Conservation (phyloP, 2,113 vertebrate species). For the Hippoglossus stenolepis region DNA sequence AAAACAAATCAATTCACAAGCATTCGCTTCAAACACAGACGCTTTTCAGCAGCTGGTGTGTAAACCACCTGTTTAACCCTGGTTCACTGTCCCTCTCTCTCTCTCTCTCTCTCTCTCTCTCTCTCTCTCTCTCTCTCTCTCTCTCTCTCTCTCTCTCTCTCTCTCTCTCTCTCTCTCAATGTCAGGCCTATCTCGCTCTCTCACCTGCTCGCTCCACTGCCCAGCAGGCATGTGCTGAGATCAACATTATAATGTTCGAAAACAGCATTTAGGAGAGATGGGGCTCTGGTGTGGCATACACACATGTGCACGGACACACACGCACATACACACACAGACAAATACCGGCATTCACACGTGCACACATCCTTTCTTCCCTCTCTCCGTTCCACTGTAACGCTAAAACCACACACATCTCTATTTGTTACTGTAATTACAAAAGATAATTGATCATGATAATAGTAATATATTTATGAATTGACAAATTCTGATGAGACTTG, state of each 20-base stretch:
- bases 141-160: constrained; percentile 63
- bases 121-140: constrained; percentile 50
- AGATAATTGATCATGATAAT: background rate
- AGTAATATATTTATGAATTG: background rate
- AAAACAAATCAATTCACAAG: constrained; percentile 34
- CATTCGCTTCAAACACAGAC: constrained; percentile 29
- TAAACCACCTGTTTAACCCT: constrained; percentile 62
- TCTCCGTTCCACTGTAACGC: constrained; percentile 30
- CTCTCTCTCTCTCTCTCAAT: constrained; percentile 43
- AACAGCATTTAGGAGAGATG: constrained; percentile 78
- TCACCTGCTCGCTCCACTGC: constrained; percentile 81
- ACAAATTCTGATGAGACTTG: background rate
- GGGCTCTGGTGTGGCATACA: constrained; percentile 62
- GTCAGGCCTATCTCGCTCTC: constrained; percentile 50
- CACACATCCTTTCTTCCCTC: constrained; percentile 13
- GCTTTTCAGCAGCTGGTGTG: constrained; percentile 44
- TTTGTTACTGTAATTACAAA: background rate
- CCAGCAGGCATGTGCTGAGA: constrained; percentile 85
- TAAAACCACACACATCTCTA: constrained; percentile 2
- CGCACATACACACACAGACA: constrained; percentile 31
- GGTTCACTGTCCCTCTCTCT: constrained; percentile 53
- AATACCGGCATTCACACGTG: constrained; percentile 19
- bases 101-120: constrained; percentile 61
- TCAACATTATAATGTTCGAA: constrained; percentile 83
- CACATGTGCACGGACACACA: constrained; percentile 27